Percentiles rank a stretch among this genome's conserved stretches.
Conservation (phyloP, 2,888 invertebrate genomes). For the Lottia scabra region DNA sequence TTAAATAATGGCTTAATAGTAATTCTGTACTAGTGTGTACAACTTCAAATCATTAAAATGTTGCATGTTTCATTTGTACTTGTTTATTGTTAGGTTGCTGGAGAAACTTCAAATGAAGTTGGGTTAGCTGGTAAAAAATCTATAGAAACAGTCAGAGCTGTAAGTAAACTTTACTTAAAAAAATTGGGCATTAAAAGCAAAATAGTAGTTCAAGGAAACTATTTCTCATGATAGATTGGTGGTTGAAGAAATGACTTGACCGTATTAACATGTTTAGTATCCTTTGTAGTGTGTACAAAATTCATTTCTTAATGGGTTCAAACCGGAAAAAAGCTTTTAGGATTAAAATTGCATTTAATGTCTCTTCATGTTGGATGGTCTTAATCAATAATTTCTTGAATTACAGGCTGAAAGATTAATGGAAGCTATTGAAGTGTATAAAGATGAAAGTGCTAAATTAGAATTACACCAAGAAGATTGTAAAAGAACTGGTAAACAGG, state of each 20-base stretch:
- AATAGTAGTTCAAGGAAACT: no score
- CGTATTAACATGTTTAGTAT: no score
- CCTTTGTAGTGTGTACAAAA: no score
- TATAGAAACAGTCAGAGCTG: slow-evolving; percentile 86
- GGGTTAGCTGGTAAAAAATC: slow-evolving; percentile 90
- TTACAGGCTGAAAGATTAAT: slow-evolving; percentile 86
- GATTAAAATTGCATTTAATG: not conserved
- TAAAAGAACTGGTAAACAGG: slow-evolving; percentile 48
- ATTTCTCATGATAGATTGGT: no score
- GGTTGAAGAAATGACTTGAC: no score
- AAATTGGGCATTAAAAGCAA: no score
- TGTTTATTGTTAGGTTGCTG: slow-evolving; percentile 64
- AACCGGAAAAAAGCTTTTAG: no score
- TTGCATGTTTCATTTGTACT: not conserved
- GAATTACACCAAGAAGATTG: slow-evolving; percentile 65
- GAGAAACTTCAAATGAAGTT: slow-evolving; percentile 79
- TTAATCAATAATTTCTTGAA: slow-evolving; percentile 13
- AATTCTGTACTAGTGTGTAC: no score
- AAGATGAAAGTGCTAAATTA: slow-evolving; percentile 72
- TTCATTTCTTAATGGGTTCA: no score
- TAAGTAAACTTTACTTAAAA: slow-evolving; percentile 70
- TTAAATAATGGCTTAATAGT: no score
- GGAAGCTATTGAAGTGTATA: slow-evolving; percentile 80
- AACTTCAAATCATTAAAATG: no score
- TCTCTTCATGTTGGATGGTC: no score